phyloP scores from a whole-genome alignment of 2,113 vertebrate species.

The Sitta europaea region DNA sequence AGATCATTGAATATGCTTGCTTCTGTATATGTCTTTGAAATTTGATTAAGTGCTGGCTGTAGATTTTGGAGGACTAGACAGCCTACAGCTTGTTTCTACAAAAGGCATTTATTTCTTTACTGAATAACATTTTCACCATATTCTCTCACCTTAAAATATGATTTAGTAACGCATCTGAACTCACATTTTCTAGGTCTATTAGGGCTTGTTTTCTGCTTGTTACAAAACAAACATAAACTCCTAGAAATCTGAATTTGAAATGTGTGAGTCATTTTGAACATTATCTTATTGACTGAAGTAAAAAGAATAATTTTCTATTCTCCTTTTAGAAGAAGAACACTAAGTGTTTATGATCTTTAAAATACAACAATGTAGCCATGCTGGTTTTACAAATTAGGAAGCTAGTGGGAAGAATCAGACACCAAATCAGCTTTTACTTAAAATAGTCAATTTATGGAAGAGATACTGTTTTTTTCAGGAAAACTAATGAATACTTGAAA shows the following conservation, averaged over 20 bases:
- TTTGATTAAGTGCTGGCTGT: not conserved
- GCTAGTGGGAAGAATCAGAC: not conserved
- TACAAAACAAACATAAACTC: not conserved
- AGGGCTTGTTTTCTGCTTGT: not conserved
- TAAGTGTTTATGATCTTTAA: not conserved
- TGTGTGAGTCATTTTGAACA: not conserved
- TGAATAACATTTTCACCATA: not conserved
- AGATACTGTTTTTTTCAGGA: not conserved
- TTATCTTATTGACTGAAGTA: constrained; percentile 3
- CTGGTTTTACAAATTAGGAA: not conserved
- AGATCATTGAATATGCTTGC: not conserved
- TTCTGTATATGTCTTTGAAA: not conserved
- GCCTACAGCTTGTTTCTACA: not conserved
- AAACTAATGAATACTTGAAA: not conserved
- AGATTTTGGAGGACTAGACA: not conserved
- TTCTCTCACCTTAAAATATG: not conserved
- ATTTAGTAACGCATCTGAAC: not conserved
- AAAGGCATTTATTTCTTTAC: not conserved
- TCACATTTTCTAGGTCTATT: not conserved
- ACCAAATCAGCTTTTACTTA: not conserved
- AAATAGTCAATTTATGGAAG: not conserved
- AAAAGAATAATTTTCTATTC: not conserved
- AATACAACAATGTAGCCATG: not conserved
- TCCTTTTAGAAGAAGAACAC: not conserved
- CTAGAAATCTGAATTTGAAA: not conserved